Evolutionary conservation across 2,797 vertebrate genomes (phyloP).

Genomic region (Sphenopsis melanotis): DNA sequence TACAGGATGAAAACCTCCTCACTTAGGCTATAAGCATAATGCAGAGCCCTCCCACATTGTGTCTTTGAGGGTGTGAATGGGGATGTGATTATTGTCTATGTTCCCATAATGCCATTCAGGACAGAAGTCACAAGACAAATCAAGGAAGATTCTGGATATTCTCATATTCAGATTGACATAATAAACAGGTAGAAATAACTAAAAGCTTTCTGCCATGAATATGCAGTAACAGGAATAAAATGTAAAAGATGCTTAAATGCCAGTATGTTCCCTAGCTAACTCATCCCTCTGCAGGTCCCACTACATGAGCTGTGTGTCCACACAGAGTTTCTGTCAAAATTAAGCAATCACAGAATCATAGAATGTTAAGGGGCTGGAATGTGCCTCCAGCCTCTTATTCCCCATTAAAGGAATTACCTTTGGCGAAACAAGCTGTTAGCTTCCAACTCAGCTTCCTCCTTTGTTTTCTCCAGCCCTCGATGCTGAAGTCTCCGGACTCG

Average conservation of each 20-base stretch:
- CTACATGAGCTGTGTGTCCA: fast-evolving
- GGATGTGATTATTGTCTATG: background rate
- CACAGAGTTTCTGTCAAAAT: background rate
- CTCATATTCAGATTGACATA: background rate
- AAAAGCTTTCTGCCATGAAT: background rate
- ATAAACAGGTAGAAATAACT: background rate
- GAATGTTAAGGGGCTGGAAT: background rate
- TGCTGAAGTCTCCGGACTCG: constrained; percentile 76
- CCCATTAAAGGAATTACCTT: constrained; percentile 73
- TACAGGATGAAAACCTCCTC: background rate
- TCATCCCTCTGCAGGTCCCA: background rate
- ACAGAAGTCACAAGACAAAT: background rate
- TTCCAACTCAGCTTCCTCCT: constrained; percentile 86
- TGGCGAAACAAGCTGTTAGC: constrained; percentile 82
- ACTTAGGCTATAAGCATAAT: background rate
- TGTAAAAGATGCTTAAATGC: background rate
- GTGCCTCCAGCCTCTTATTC: background rate
- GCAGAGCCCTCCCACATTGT: background rate
- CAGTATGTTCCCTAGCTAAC: background rate
- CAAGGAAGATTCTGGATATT: background rate
- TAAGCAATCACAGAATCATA: background rate
- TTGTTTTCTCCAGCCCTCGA: constrained; percentile 81
- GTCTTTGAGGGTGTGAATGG: background rate
- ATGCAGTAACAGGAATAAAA: background rate
- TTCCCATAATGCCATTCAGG: background rate